Evolutionary conservation across 2,113 vertebrate genomes (phyloP).

Genomic region (Barbus barbus): DNA sequence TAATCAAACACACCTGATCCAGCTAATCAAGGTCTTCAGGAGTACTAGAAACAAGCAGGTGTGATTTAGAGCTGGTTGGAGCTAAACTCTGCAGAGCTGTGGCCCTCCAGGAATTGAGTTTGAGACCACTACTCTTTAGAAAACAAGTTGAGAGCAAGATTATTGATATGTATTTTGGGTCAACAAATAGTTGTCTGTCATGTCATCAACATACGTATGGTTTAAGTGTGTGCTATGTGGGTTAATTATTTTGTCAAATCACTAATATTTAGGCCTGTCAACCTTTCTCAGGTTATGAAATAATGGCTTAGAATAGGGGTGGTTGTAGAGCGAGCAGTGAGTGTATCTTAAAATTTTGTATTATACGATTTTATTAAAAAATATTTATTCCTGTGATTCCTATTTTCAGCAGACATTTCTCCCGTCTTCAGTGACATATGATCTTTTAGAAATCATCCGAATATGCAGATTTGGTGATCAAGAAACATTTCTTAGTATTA

Average conservation of each 20-base stretch:
- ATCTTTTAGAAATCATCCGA: neutral
- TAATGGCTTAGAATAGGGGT: neutral
- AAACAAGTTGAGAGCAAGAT: neutral
- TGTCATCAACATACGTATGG: neutral
- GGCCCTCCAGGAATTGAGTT: no score
- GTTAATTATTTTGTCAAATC: conserved; percentile 13
- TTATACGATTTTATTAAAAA: no score
- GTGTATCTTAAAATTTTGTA: neutral
- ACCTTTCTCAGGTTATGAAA: conserved; percentile 8
- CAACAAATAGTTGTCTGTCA: neutral
- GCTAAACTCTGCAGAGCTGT: no score
- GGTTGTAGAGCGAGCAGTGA: neutral
- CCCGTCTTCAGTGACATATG: neutral
- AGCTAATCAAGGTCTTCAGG: no score
- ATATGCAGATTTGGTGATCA: neutral
- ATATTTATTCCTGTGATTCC: no score
- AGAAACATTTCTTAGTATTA: no score
- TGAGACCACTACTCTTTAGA: neutral
- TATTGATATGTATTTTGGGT: neutral
- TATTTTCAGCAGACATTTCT: neutral
- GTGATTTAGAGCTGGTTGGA: no score
- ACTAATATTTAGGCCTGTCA: conserved; percentile 26
- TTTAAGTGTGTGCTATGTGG: neutral
- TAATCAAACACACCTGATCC: no score
- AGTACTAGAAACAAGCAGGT: no score